phyloP scores from a whole-genome alignment of 1,140 invertebrate genomes.

The Tigriopus japonicus region DNA sequence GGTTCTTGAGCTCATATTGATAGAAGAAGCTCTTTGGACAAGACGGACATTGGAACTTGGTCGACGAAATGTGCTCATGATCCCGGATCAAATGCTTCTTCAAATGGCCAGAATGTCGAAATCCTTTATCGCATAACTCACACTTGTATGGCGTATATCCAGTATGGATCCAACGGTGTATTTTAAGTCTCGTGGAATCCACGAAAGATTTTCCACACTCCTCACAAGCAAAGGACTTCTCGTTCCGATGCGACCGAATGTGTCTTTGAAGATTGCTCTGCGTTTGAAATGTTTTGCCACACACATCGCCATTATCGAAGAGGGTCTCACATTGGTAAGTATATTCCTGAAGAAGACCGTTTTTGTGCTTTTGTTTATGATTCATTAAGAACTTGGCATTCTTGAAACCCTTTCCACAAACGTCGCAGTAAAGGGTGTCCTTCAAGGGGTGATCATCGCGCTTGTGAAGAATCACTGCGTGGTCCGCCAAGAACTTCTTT shows the following conservation, averaged over 20 bases:
- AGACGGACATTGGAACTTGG: neutral
- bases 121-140: neutral
- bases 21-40: neutral
- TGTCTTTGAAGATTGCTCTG: neutral
- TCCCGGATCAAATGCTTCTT: neutral
- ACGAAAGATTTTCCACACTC: neutral
- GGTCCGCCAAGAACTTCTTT: no score
- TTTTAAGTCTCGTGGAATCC: neutral
- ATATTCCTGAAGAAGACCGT: no score
- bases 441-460: no score
- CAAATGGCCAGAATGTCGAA: neutral
- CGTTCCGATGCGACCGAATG: neutral
- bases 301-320: neutral
- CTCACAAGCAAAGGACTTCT: constrained; percentile 1
- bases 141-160: neutral
- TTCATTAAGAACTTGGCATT: no score
- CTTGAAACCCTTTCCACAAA: no score
- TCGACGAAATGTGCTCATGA: neutral
- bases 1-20: neutral
- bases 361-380: no score
- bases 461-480: no score
- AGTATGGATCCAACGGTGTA: neutral
- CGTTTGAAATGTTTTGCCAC: neutral
- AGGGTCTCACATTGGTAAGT: no score
- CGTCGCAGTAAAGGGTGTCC: no score